Percentiles rank a stretch among this genome's conserved stretches.
These are phyloP conservation scores for Ondatra zibethicus DNA, from an alignment of 2,113 vertebrate genomes.

Conservation along the genomic window DNA sequence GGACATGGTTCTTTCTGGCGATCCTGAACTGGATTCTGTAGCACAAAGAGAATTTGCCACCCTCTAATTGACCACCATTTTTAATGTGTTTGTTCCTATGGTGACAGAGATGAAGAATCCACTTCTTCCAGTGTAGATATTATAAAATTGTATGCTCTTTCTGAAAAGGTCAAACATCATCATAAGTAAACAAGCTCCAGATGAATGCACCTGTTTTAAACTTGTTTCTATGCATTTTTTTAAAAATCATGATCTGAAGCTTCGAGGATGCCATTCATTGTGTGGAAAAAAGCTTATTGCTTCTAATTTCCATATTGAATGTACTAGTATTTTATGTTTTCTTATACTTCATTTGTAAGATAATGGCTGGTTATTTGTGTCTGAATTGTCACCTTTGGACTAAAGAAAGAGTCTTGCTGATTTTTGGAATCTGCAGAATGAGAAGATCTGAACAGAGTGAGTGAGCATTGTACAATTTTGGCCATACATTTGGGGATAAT, in stretches of 20 bases:
- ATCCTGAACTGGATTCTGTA: constrained; percentile 68
- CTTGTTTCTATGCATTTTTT: background rate
- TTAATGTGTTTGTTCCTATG: constrained; percentile 54
- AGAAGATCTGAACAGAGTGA: rapidly evolving
- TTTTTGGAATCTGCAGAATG: background rate
- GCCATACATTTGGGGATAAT: background rate
- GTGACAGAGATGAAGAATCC: constrained; percentile 52
- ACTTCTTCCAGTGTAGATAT: background rate
- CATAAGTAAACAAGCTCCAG: background rate
- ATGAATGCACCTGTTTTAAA: background rate
- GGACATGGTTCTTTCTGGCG: constrained; percentile 68
- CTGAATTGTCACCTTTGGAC: background rate
- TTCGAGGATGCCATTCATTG: background rate
- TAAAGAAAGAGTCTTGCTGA: background rate
- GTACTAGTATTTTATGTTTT: background rate
- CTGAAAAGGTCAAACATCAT: constrained; percentile 25
- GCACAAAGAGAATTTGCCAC: constrained; percentile 62
- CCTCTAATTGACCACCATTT: constrained; percentile 52
- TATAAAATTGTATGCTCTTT: background rate
- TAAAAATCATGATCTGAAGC: background rate
- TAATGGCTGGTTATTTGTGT: background rate
- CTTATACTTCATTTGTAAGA: background rate
- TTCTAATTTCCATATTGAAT: constrained; percentile 13
- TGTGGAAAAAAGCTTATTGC: background rate
- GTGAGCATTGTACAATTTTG: background rate